Evolutionary conservation across 2,113 vertebrate genomes (phyloP), one percentile per base, ranked within the genome.

Genomic region (Brevimyrus niger): DNA sequence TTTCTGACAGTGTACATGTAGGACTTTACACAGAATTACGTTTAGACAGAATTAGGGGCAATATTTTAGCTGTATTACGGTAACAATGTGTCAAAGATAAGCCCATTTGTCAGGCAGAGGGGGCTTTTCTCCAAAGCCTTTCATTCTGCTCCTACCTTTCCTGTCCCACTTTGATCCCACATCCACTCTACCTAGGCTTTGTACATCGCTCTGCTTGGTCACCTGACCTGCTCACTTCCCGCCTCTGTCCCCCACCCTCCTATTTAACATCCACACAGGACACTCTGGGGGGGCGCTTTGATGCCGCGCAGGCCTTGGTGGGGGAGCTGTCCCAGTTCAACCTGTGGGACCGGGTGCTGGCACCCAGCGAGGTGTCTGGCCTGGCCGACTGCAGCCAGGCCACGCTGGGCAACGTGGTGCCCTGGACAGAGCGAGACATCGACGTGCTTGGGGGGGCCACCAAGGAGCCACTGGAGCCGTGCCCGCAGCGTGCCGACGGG

Each of bases 301-400:
- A 99, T 11, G 97, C 97, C 31, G 97, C 98, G 0, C 98, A 99
- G 93, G 97, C 98, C 89, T 95, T 99, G 3, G 97, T 99, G 0
- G 98, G 98, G 47, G 98, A 99, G 93, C 91, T 99, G 91, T 96
- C 98, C 0, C 97, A 99, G 94, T 97, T 99, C 91, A 95, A 97
- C 15, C 90, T 99, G 61, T 99, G 98, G 98, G 97, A 99, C 92
- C 96, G 96, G 4, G 94, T 95, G 89, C 96, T 99, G 93, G 96
- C 95, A 0, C 93, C 97, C 0, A 92, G 61, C 1, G 97, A 99
- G 93, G 96, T 99, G 91, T 93, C 96, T 88, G 96, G 95, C 91
- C 93, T 99, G 91, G 97, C 98, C 89, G 97, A 97, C 95, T 99
- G 98, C 90, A 95, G 97, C n/a, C 94, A 90, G 46, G 96, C 95